Conservation (phyloP, 2,888 invertebrate genomes). For the Hylaea fasciaria region DNA sequence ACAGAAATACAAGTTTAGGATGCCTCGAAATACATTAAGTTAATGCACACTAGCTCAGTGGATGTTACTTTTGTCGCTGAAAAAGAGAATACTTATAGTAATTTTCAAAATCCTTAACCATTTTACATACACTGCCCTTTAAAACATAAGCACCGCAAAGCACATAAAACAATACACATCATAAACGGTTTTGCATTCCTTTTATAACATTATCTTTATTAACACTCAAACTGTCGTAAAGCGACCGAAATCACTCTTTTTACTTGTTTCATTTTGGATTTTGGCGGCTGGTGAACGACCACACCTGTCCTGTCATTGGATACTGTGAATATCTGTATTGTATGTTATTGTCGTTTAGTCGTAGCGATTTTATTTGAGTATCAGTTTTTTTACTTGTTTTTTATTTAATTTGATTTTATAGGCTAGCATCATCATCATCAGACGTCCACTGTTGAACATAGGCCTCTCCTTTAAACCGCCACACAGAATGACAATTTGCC, state of each 20-base stretch:
- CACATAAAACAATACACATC: slow-evolving; percentile 56
- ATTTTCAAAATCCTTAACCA: too few relatives aligned
- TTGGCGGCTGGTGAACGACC: slow-evolving; percentile 35
- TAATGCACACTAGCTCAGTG: too few relatives aligned
- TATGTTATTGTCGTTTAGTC: slow-evolving; percentile 2
- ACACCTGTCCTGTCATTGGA: slow-evolving; percentile 15
- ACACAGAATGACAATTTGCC: too few relatives aligned
- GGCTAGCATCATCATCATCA: too few relatives aligned
- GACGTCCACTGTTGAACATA: too few relatives aligned
- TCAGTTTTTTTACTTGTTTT: slow-evolving; percentile 1
- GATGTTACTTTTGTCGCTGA: too few relatives aligned
- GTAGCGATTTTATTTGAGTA: slow-evolving; percentile 8
- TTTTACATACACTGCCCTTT: slow-evolving; percentile 30
- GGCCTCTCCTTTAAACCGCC: too few relatives aligned
- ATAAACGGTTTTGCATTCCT: slow-evolving; percentile 63
- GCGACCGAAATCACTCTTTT: slow-evolving; percentile 54
- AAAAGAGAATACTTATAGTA: too few relatives aligned
- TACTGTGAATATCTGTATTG: slow-evolving; percentile 9
- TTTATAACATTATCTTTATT: slow-evolving; percentile 68
- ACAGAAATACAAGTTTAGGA: too few relatives aligned
- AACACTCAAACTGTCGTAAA: slow-evolving; percentile 65
- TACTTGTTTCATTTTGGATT: slow-evolving; percentile 53
- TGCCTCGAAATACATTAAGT: too few relatives aligned
- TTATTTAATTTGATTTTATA: background rate
- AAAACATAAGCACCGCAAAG: slow-evolving; percentile 33